phyloP scores from a whole-genome alignment of 2,888 invertebrate species.

The Tenthredo scrophulariae region DNA sequence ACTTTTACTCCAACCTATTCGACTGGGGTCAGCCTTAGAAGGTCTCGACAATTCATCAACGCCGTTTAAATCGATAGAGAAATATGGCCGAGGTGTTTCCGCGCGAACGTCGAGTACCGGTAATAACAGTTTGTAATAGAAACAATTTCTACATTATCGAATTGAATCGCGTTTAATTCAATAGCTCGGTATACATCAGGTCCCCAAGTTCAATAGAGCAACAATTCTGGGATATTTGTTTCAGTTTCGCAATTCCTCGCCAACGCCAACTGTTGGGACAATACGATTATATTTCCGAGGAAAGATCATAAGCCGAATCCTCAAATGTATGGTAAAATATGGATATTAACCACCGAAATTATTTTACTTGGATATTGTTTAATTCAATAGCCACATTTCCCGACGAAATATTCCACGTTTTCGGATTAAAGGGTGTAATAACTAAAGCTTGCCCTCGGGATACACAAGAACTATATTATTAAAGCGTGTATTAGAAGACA shows the following conservation, averaged over 20 bases:
- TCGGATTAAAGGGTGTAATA: background rate
- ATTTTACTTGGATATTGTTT: background rate
- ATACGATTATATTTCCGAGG: background rate
- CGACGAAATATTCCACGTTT: background rate
- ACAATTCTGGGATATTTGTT: conserved; percentile 17
- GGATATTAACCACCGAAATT: background rate
- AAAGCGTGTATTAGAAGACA: no score
- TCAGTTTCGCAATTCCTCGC: background rate
- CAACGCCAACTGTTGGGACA: background rate
- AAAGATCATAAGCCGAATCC: background rate
- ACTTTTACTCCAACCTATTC: background rate
- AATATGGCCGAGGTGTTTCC: conserved; percentile 29
- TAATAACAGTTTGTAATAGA: conserved; percentile 43
- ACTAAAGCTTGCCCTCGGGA: background rate
- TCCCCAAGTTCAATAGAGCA: conserved; percentile 1
- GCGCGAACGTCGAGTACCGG: conserved; percentile 31
- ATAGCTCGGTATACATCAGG: conserved; percentile 18
- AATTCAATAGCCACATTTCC: background rate
- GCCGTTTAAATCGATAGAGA: conserved; percentile 36
- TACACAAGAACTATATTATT: no score
- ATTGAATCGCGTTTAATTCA: conserved; percentile 33
- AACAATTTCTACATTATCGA: conserved; percentile 23
- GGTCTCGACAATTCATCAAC: conserved; percentile 24
- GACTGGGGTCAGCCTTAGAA: background rate
- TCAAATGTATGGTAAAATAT: background rate